Percentiles rank a stretch among this genome's conserved stretches.
Evolutionary conservation across 1,140 invertebrate species (phyloP).

Genomic region (Temnothorax nylanderi): DNA sequence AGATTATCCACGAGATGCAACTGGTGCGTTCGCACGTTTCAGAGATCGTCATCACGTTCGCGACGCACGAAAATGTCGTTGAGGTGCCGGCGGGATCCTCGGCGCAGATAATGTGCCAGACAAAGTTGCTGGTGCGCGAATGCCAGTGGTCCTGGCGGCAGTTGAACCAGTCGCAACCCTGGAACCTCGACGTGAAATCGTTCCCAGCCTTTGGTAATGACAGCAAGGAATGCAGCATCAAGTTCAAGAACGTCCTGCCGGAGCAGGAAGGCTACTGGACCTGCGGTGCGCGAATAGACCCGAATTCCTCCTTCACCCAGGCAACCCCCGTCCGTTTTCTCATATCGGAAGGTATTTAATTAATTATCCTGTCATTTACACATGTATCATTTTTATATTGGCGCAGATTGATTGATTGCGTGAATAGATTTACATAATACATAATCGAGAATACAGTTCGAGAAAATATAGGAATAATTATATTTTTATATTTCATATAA

Average conservation of each 20-base stretch:
- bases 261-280: conserved; percentile 85
- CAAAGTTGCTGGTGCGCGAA: conserved; percentile 78
- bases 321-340: conserved; percentile 79
- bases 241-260: conserved; percentile 80
- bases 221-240: conserved; percentile 82
- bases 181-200: conserved; percentile 82
- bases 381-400: not conserved
- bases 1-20: not conserved
- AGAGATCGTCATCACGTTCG: conserved; percentile 63
- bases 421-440: not conserved
- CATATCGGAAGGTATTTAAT: conserved; percentile 80
- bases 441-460: not conserved
- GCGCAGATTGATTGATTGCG: not conserved
- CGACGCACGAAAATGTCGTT: conserved; percentile 72
- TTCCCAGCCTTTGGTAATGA: conserved; percentile 82
- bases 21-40: conserved; percentile 12
- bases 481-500: not conserved
- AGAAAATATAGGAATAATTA: not conserved
- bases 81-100: conserved; percentile 80
- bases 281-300: conserved; percentile 79
- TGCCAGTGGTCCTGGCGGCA: conserved; percentile 84
- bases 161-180: conserved; percentile 81
- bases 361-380: not conserved
- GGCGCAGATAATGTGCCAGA: conserved; percentile 80
- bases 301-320: conserved; percentile 78